A percentile compares a stretch with the other conserved stretches of the same genome.
Conservation (phyloP, 30 jellyfish, hydroid and myxozoan species). For the Aurelia sp. region DNA sequence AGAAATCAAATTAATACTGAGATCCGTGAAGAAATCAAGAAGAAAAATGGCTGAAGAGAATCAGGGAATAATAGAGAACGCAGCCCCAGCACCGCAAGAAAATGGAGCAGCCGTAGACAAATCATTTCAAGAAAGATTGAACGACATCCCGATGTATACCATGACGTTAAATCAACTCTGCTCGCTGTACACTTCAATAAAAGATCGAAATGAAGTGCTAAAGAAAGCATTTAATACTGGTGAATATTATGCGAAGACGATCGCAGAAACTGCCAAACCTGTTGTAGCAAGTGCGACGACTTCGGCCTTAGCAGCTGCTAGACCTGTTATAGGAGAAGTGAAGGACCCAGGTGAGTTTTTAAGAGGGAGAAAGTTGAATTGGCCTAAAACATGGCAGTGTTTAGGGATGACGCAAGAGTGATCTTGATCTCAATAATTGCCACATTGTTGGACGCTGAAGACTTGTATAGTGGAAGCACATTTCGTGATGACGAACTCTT, state of each 20-base stretch:
- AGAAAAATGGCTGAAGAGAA: too few species aligned
- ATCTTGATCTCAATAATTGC: too few species aligned
- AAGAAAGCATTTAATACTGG: constrained; percentile 90
- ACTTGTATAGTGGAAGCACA: too few species aligned
- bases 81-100: neutral
- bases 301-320: constrained; percentile 92
- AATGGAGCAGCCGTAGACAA: constrained; percentile 67
- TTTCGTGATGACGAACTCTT: too few species aligned
- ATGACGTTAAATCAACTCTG: constrained; percentile 91
- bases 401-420: too few species aligned
- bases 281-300: constrained; percentile 95
- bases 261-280: constrained; percentile 93
- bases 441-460: too few species aligned
- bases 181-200: constrained; percentile 74
- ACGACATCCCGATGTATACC: constrained; percentile 89
- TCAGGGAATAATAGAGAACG: too few species aligned
- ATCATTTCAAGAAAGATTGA: constrained; percentile 90
- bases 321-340: constrained; percentile 97
- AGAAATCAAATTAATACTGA: too few species aligned
- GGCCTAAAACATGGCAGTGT: too few species aligned
- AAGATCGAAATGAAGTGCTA: constrained; percentile 83
- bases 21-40: too few species aligned
- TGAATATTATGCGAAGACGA: constrained; percentile 75
- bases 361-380: too few species aligned
- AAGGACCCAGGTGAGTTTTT: constrained; percentile 86